Evolutionary conservation across 2,113 vertebrate genomes (phyloP).

Genomic region (Penelope pileata): DNA sequence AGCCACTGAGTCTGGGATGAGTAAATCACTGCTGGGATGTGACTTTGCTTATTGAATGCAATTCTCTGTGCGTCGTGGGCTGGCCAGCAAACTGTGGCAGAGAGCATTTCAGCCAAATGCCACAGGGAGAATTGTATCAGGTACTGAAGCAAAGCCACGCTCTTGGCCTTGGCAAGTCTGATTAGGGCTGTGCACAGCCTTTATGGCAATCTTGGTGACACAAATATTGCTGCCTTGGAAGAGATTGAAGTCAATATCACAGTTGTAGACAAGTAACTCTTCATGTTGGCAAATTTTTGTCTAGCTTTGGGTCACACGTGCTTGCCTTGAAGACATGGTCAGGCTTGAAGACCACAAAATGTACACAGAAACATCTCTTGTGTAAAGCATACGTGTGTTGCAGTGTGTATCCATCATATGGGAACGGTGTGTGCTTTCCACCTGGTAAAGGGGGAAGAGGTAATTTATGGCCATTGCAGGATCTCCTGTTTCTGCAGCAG

Average conservation of each 20-base stretch:
- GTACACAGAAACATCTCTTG: not conserved
- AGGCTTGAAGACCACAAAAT: not conserved
- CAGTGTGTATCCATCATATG: not conserved
- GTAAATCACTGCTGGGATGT: not conserved
- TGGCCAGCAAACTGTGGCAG: slow-evolving; percentile 81
- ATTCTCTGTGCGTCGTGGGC: slow-evolving; percentile 55
- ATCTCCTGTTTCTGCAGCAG: not conserved
- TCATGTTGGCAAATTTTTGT: not conserved
- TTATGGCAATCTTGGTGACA: not conserved
- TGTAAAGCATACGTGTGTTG: not conserved
- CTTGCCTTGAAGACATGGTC: not conserved
- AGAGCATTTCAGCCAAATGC: slow-evolving; percentile 80
- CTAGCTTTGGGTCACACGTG: not conserved
- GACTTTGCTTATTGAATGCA: not conserved
- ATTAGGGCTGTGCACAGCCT: slow-evolving; percentile 71
- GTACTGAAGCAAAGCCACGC: slow-evolving; percentile 77
- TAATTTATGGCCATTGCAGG: not conserved
- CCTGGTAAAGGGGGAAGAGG: not conserved
- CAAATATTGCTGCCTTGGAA: not conserved
- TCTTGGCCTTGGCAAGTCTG: slow-evolving; percentile 85
- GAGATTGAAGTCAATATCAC: not conserved
- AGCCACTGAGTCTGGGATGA: not conserved
- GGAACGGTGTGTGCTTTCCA: not conserved
- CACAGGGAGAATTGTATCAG: slow-evolving; percentile 76
- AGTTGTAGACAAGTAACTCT: not conserved